Conservation (phyloP, 2,797 vertebrate genomes). For the Zonotrichia albicollis region DNA sequence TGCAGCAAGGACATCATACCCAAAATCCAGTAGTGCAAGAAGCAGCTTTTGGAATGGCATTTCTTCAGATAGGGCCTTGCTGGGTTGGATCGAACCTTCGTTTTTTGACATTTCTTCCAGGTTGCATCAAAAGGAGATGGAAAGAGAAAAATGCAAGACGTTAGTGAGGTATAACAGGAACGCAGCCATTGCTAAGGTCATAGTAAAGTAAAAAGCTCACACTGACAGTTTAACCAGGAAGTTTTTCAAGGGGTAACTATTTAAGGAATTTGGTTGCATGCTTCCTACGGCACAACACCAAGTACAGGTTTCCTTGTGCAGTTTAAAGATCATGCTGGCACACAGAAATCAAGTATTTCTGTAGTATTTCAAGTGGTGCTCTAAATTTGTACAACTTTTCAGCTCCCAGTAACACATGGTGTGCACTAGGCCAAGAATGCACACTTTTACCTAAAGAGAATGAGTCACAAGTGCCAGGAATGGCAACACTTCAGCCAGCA, state of each 20-base stretch:
- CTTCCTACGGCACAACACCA: background rate
- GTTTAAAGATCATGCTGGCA: background rate
- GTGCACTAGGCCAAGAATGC: background rate
- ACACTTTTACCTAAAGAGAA: background rate
- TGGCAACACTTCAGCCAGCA: background rate
- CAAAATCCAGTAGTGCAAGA: constrained; percentile 75
- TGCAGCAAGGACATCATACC: constrained; percentile 76
- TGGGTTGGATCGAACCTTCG: constrained; percentile 92
- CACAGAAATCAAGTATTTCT: background rate
- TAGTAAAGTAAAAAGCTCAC: constrained; percentile 70
- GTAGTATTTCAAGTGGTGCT: background rate
- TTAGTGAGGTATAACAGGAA: constrained; percentile 70
- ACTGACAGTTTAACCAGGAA: background rate
- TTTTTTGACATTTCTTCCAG: constrained; percentile 98
- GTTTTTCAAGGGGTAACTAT: background rate
- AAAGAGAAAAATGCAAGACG: constrained; percentile 71
- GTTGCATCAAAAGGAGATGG: constrained; percentile 64
- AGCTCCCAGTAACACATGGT: background rate
- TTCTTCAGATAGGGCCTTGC: constrained; percentile 89
- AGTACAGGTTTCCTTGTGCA: background rate
- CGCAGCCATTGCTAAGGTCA: constrained; percentile 2
- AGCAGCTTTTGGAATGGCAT: constrained; percentile 47
- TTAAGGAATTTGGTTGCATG: background rate
- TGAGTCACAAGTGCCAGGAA: background rate
- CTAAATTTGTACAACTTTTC: background rate